Conservation (phyloP, 2,113 vertebrate species). For the Colius striatus region DNA sequence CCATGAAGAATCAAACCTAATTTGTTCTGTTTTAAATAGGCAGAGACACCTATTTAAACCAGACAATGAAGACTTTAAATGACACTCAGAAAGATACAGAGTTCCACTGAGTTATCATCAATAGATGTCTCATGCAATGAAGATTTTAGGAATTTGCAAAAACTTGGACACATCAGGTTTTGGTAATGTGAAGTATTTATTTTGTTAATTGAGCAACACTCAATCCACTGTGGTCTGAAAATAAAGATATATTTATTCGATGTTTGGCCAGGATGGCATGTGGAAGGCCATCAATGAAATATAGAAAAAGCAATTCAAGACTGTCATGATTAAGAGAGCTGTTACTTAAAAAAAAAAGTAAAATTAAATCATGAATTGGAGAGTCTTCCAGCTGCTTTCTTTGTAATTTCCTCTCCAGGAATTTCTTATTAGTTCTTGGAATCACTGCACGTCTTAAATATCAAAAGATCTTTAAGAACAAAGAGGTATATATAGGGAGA, state of each 20-base stretch:
- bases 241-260: not conserved
- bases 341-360: not conserved
- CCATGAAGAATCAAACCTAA: not conserved
- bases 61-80: not conserved
- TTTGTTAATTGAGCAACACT: not conserved
- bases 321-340: not conserved
- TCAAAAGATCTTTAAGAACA: conserved; percentile 31
- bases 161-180: not conserved
- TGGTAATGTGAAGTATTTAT: not conserved
- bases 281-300: not conserved
- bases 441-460: conserved; percentile 15
- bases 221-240: not conserved
- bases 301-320: not conserved
- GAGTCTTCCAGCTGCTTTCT: conserved; percentile 21
- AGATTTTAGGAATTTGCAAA: not conserved
- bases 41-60: not conserved
- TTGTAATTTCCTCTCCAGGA: conserved; percentile 48
- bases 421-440: conserved; percentile 49
- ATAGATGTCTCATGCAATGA: not conserved
- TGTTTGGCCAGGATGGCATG: not conserved
- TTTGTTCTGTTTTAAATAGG: not conserved
- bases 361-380: not conserved
- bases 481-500: conserved; percentile 13
- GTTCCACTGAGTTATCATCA: not conserved
- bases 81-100: not conserved